A percentile compares a stretch with the other conserved stretches of the same genome.
Evolutionary conservation across 2,888 invertebrate genomes (phyloP).

Genomic region (Caenorhabditis sp.): DNA sequence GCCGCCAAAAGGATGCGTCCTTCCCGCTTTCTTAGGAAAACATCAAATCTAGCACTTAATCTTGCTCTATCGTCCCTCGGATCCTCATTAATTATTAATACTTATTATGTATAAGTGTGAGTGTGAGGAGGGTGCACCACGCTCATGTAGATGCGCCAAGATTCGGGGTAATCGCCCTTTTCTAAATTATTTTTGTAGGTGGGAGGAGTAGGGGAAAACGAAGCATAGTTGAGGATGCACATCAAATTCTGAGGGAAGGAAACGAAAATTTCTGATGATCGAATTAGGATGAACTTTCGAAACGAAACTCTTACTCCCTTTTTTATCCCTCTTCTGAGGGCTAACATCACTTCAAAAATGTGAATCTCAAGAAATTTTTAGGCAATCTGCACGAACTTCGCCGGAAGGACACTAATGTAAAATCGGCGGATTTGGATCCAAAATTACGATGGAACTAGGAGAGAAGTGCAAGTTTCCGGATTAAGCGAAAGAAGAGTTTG

Average conservation of each 20-base stretch:
- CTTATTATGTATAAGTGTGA: slow-evolving; percentile 64
- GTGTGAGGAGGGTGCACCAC: slow-evolving; percentile 64
- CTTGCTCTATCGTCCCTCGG: slow-evolving; percentile 38
- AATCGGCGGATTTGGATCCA: slow-evolving; percentile 13
- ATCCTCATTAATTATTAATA: slow-evolving; percentile 69
- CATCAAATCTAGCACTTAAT: slow-evolving; percentile 61
- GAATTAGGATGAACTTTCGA: slow-evolving; percentile 52
- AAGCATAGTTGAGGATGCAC: not conserved
- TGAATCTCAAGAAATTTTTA: slow-evolving; percentile 34
- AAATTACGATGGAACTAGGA: slow-evolving; percentile 30
- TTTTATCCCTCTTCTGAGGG: slow-evolving; percentile 3
- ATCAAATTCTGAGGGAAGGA: slow-evolving; percentile 24
- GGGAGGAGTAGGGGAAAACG: slow-evolving; percentile 5
- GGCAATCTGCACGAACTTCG: slow-evolving; percentile 35
- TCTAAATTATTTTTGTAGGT: slow-evolving; percentile 57
- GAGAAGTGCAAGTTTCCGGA: slow-evolving; percentile 57
- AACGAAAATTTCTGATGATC: slow-evolving; percentile 44
- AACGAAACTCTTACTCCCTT: slow-evolving; percentile 14
- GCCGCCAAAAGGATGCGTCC: slow-evolving; percentile 47
- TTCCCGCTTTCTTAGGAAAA: slow-evolving; percentile 27
- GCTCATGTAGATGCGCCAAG: slow-evolving; percentile 39
- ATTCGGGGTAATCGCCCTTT: slow-evolving; percentile 48
- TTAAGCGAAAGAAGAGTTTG: slow-evolving; percentile 11
- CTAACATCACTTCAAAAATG: slow-evolving; percentile 43
- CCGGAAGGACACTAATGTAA: slow-evolving; percentile 41